Percentiles rank a stretch among this genome's conserved stretches.
phyloP scores from a whole-genome alignment of 2,888 invertebrate genomes.

The Macrophya annulata region DNA sequence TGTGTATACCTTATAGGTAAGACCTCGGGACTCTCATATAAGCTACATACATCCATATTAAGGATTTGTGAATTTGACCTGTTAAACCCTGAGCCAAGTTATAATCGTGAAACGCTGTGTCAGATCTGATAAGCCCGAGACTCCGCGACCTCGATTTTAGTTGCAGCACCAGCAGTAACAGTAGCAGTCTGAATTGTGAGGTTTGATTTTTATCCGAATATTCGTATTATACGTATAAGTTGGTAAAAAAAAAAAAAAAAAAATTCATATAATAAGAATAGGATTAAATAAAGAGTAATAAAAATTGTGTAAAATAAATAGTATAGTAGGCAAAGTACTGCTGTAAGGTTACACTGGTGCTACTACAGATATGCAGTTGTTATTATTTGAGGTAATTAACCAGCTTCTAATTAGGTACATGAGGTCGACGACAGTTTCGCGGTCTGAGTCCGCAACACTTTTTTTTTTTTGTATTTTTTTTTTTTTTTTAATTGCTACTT shows the following conservation, averaged over 20 bases:
- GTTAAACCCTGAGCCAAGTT: neutral
- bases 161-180: neutral
- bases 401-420: conserved; percentile 29
- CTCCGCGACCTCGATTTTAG: conserved; percentile 3
- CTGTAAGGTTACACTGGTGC: too few species aligned
- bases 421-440: conserved; percentile 22
- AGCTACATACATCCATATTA: too few species aligned
- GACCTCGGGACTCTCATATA: too few species aligned
- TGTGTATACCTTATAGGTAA: too few species aligned
- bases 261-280: neutral
- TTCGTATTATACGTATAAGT: neutral
- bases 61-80: too few species aligned
- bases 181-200: neutral
- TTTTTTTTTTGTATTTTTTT: neutral
- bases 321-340: too few species aligned
- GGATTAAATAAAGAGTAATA: too few species aligned
- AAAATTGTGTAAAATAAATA: too few species aligned
- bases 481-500: conserved; percentile 29
- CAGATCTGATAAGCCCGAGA: conserved; percentile 15
- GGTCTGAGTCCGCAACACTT: neutral
- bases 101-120: conserved; percentile 14
- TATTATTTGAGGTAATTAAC: conserved; percentile 45
- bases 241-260: neutral
- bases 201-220: neutral
- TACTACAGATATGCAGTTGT: conserved; percentile 24